Evolutionary conservation across 2,797 vertebrate genomes (phyloP), one percentile per base, ranked within the genome.

Genomic region (Heliangelus exortis): DNA sequence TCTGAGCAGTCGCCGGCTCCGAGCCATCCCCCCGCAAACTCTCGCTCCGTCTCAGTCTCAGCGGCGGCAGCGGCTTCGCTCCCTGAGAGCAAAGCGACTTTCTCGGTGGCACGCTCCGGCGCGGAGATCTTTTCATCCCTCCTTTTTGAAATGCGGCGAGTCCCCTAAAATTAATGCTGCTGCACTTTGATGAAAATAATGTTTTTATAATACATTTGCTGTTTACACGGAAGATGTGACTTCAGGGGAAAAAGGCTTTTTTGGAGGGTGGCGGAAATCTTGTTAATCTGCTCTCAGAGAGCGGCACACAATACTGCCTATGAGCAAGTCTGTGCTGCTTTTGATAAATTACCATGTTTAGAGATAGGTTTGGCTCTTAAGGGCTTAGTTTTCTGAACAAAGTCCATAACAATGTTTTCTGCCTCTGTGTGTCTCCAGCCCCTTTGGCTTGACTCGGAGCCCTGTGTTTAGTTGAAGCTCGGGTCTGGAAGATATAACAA

Each of bases 291-390:
- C 96, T 97, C 96, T 97, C 92, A 39, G 96, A 97, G 97, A 97
- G 96, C 87, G 41, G 96, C 95, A 58, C 96, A 96, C 96, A 96
- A 97, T 96, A 95, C 97, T 97, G 97, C 97, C 97, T 97, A 94
- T 97, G 96, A 98, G 97, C 97, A 92, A 98, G 97, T 97, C 97
- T 97, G 97, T 97, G 97, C 97, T 97, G 97, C 97, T 98, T 98
- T 98, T 98, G 98, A 98, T 98, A 98, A 98, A 98, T 98, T 97
- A 97, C 97, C 97, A 96, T 97, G 97, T 98, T 98, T 98, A 97
- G 98, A 98, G 97, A 98, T 97, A 98, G 96, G 97, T 97, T 98
- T 97, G 97, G 96, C 96, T 98, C 97, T 98, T 97, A 97, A 98
- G 97, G 98, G 97, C 97, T 98, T 98, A 97, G 97, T 97, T 98